Conservation (phyloP, 2,797 vertebrate genomes). For the Urophycis tenuis region DNA sequence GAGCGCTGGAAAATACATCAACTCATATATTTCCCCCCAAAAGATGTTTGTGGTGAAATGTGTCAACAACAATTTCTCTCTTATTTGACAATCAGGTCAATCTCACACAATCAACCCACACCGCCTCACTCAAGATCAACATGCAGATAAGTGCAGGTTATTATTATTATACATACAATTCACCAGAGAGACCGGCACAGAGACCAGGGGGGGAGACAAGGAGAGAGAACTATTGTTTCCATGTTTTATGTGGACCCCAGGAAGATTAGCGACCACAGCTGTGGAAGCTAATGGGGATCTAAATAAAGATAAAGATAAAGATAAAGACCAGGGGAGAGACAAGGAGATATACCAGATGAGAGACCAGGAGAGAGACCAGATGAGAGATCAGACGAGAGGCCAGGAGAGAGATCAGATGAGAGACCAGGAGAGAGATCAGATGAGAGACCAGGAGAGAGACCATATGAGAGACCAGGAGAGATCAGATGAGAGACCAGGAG, state of each 20-base stretch:
- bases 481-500: too few relatives aligned
- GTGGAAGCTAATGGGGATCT: too few relatives aligned
- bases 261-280: too few relatives aligned
- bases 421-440: too few relatives aligned
- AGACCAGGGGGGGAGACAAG: background rate
- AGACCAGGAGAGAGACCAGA: too few relatives aligned
- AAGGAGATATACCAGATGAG: background rate
- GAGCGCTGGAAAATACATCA: background rate
- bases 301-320: background rate
- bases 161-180: too few relatives aligned
- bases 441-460: constrained; percentile 7
- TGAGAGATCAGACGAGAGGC: too few relatives aligned
- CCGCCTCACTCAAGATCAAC: background rate
- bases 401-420: too few relatives aligned
- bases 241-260: too few relatives aligned
- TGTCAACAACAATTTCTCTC: background rate
- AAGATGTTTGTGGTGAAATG: background rate
- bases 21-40: background rate
- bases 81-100: background rate
- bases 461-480: too few relatives aligned
- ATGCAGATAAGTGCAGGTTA: too few relatives aligned
- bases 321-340: background rate
- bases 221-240: too few relatives aligned
- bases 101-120: background rate
- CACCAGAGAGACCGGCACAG: background rate